Percentiles rank a stretch among this genome's conserved stretches.
These are phyloP conservation scores for Bradypus variegatus DNA, from an alignment of 2,797 vertebrate genomes.

Conservation along the genomic window DNA sequence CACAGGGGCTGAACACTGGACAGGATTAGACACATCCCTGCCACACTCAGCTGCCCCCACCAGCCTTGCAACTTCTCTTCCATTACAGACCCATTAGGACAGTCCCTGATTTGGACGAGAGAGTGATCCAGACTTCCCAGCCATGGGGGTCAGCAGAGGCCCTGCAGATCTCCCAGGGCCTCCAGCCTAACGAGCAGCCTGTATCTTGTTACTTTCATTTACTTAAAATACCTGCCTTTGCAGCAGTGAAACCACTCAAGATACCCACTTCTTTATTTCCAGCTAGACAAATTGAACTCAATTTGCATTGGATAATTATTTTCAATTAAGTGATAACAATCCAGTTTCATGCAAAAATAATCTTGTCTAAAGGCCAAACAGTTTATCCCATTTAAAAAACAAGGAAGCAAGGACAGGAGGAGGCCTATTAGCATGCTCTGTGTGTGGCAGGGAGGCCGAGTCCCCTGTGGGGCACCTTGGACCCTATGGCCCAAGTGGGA, in stretches of 20 bases:
- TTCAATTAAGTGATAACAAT: slow-evolving; percentile 77
- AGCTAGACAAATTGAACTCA: slow-evolving; percentile 63
- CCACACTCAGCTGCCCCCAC: background rate
- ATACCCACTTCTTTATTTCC: slow-evolving; percentile 55
- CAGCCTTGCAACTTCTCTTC: background rate
- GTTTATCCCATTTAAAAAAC: slow-evolving; percentile 65
- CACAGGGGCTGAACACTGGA: background rate
- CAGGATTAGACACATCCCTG: background rate
- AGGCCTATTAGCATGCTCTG: background rate
- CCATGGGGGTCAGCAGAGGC: background rate
- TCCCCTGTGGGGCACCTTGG: background rate
- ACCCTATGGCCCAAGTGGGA: background rate
- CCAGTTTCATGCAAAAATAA: slow-evolving; percentile 73
- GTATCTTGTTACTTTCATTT: slow-evolving; percentile 13
- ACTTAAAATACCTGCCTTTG: slow-evolving; percentile 51
- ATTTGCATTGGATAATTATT: slow-evolving; percentile 77
- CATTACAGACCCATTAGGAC: background rate
- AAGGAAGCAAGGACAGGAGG: background rate
- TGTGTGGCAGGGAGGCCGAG: fast-evolving
- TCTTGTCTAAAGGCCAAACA: slow-evolving; percentile 74
- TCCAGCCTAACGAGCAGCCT: background rate
- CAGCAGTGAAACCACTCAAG: slow-evolving; percentile 60
- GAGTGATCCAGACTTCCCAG: background rate
- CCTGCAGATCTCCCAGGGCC: slow-evolving; percentile 18
- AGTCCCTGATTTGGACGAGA: background rate